These are phyloP conservation scores for Chelonoidis abingdonii DNA, from an alignment of 2,113 vertebrate genomes.

Conservation along the genomic window DNA sequence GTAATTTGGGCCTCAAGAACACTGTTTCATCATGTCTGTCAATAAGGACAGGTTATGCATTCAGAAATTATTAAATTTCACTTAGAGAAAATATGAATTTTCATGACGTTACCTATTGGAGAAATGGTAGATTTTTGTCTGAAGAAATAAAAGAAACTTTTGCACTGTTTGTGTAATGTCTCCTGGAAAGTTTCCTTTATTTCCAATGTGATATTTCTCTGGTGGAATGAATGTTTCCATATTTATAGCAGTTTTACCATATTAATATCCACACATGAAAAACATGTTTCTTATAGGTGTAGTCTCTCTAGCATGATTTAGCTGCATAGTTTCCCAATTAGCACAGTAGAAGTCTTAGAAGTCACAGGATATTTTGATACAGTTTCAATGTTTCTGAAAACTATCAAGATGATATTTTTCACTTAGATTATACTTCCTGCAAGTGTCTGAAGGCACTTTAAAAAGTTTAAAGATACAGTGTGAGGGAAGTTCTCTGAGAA, in stretches of 20 bases:
- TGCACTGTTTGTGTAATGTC: background rate
- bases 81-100: no score
- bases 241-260: background rate
- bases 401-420: background rate
- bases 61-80: background rate
- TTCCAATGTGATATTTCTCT: no score
- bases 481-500: background rate
- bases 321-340: background rate
- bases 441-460: background rate
- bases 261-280: background rate
- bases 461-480: no score
- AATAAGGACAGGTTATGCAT: accelerated
- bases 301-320: background rate
- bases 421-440: no score
- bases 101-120: accelerated
- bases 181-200: no score
- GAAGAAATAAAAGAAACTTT: background rate
- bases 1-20: background rate
- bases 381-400: background rate
- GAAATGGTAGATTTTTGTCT: background rate
- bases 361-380: no score
- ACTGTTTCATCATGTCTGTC: background rate
- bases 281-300: accelerated
- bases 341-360: background rate
- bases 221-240: background rate